Evolutionary conservation across 1,140 invertebrate species (phyloP).

Genomic region (Panagrolaimus sp.): DNA sequence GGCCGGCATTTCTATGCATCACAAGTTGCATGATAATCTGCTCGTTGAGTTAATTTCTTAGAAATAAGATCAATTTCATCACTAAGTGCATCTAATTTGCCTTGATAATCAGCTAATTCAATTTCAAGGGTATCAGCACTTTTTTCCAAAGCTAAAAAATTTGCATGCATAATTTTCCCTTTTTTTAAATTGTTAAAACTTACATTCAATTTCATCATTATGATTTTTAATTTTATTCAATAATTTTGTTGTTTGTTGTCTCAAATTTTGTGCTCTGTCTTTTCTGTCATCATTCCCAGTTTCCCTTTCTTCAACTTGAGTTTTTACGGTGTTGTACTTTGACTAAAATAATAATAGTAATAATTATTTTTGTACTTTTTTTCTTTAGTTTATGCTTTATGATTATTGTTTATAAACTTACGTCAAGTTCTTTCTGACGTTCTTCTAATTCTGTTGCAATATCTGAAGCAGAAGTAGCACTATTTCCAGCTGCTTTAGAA

Average conservation of each 20-base stretch:
- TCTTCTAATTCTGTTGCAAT: constrained; percentile 31
- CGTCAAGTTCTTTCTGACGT: constrained; percentile 35
- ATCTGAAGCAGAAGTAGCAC: constrained; percentile 35
- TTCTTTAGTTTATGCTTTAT: background rate
- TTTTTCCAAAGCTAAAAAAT: constrained; percentile 37
- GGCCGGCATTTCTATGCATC: constrained; percentile 25
- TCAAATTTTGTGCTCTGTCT: constrained; percentile 34
- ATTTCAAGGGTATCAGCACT: constrained; percentile 40
- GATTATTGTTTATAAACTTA: constrained; percentile 8
- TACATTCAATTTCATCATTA: constrained; percentile 35
- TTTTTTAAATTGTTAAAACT: background rate
- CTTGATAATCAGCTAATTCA: constrained; percentile 29
- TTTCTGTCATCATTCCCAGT: constrained; percentile 49
- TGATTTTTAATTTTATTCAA: constrained; percentile 39
- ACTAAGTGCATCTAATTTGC: constrained; percentile 27
- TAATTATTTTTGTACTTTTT: background rate
- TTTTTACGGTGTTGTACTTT: constrained; percentile 38
- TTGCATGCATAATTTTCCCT: background rate
- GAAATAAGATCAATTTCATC: constrained; percentile 35
- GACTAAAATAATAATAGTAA: constrained; percentile 28
- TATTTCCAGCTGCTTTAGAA: constrained; percentile 33
- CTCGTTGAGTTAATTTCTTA: constrained; percentile 35
- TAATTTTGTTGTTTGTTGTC: constrained; percentile 38
- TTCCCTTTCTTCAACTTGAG: constrained; percentile 38
- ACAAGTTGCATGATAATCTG: constrained; percentile 35